Evolutionary conservation across 92 coral and sea anemone genomes (phyloP), one percentile per base, ranked within the genome.

Genomic region (Hydrozoanthus gracilis): DNA sequence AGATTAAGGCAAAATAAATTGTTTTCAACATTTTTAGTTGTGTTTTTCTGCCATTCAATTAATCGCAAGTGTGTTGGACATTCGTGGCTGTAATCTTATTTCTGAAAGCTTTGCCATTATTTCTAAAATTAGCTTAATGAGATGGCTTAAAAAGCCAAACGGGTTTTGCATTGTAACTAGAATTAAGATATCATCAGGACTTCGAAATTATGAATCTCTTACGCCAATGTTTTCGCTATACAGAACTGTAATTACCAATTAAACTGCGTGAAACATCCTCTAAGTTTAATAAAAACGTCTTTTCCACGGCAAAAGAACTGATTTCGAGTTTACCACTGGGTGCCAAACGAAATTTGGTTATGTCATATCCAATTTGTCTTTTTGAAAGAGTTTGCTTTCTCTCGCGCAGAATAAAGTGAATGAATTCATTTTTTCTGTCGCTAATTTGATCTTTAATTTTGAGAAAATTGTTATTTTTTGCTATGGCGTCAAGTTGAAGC

Each of bases 211-310:
- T 14, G 68, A 67, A 46, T 12, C 72, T 74, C 69, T 65, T 49
- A 49, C 73, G 69, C 55, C 47, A 64, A 80, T 80, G 71, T 65
- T 80, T 80, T 80, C 17, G 69, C 73, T 65, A 46, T 80, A 52
- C 50, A 65, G 58, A 80, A 80, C 85, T 80, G 47, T 80, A 80
- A 80, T 80, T 80, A 65, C 85, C 85, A 80, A 80, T 80, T 80
- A 80, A 80, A 48, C 85, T 65, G 48, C 74, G 60, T 80, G 85
- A 80, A 80, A 80, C 74, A 80, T 14, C 44, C 85, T 65, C 72
- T 65, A 80, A 49, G 45, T 65, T 48, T 80, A 65, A 80, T 80
- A 67, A 80, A 80, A 80, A 65, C 51, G 85, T 80, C 62, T 64
- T 66, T 65, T 64, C 83, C 51, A 20, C 6, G 17, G 85, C 17